Evolutionary conservation across 2,888 invertebrate species (phyloP).

Genomic region (Macrophya annulata): DNA sequence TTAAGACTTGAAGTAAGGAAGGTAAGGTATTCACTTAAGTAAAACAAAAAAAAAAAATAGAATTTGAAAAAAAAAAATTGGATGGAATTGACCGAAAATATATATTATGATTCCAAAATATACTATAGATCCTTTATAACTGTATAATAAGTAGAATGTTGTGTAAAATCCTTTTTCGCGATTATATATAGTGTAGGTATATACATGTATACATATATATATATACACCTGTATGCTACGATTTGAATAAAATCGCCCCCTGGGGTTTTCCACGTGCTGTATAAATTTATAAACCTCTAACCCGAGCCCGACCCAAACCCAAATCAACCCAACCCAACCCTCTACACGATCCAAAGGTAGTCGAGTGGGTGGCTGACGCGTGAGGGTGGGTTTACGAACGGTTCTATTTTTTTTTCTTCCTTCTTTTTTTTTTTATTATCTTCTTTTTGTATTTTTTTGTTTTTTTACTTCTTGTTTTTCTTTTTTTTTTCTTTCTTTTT

Average conservation of each 20-base stretch:
- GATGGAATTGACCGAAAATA: neutral
- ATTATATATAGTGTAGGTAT: neutral
- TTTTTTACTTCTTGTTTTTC: neutral
- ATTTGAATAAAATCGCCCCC: constrained; percentile 17
- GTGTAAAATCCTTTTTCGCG: neutral
- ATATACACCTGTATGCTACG: neutral
- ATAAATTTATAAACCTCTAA: constrained; percentile 26
- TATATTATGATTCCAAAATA: neutral
- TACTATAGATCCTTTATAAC: neutral
- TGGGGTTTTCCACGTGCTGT: constrained; percentile 28
- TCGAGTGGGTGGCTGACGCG: constrained; percentile 9
- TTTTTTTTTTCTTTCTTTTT: constrained; percentile 1
- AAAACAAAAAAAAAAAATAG: no score
- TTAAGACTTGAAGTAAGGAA: no score
- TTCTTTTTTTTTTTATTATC: neutral
- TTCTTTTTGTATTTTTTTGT: neutral
- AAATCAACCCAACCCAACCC: neutral
- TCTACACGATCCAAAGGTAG: neutral
- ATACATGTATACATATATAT: neutral
- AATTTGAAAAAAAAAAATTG: no score
- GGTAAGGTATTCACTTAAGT: no score
- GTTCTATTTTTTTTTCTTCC: neutral
- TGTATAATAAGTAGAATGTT: no score
- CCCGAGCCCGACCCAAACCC: neutral
- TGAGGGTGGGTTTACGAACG: constrained; percentile 31